A percentile compares a stretch with the other conserved stretches of the same genome.
Conservation (phyloP, 2,797 vertebrate genomes). For the Enteromius thamalakanensis region DNA sequence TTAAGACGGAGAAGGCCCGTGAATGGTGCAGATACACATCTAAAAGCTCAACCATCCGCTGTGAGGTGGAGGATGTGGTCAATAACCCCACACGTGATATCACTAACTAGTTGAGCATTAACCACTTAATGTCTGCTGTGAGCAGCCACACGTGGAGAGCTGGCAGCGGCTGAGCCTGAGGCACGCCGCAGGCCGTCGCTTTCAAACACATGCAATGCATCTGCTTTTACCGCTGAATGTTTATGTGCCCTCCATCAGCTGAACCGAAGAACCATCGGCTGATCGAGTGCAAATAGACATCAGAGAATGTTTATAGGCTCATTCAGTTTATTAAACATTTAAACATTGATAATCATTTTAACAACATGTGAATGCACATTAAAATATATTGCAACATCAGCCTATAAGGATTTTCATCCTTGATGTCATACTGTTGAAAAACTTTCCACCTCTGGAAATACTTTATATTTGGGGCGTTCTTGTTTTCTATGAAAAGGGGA, state of each 20-base stretch:
- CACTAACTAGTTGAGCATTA: slow-evolving; percentile 84
- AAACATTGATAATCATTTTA: neutral
- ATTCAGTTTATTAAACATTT: neutral
- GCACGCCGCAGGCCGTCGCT: slow-evolving; percentile 77
- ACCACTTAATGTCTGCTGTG: slow-evolving; percentile 79
- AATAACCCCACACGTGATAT: slow-evolving; percentile 80
- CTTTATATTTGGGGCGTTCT: neutral
- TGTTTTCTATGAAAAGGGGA: neutral
- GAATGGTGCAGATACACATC: slow-evolving; percentile 70
- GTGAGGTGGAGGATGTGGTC: slow-evolving; percentile 70
- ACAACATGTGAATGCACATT: neutral
- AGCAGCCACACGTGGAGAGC: slow-evolving; percentile 73
- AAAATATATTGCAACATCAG: neutral
- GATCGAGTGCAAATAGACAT: slow-evolving; percentile 60
- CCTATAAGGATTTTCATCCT: neutral
- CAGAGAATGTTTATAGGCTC: neutral
- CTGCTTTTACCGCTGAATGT: slow-evolving; percentile 66
- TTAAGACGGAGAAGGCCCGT: slow-evolving; percentile 67
- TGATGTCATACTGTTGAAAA: neutral
- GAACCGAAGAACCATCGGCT: slow-evolving; percentile 51
- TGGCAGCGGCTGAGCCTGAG: slow-evolving; percentile 73
- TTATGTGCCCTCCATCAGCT: slow-evolving; percentile 60
- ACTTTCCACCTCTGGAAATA: neutral
- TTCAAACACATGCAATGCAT: slow-evolving; percentile 75
- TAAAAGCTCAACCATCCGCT: slow-evolving; percentile 71